These are phyloP conservation scores for Myotis yumanensis DNA, from an alignment of 2,113 vertebrate genomes.

Conservation along the genomic window DNA sequence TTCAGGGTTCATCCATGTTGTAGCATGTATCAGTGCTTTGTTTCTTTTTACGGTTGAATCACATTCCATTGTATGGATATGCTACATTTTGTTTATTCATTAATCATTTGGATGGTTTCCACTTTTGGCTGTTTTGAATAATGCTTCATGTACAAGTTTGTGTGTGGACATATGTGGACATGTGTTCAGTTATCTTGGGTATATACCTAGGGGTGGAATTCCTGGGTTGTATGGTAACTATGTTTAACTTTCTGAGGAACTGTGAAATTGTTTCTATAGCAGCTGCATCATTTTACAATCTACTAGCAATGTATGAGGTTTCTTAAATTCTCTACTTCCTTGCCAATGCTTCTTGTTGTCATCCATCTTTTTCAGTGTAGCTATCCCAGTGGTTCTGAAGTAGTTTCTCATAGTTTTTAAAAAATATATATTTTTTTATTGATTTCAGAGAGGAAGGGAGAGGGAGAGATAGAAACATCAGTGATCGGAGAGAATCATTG, in stretches of 20 bases:
- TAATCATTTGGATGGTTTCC: neutral
- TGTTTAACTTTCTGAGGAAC: neutral
- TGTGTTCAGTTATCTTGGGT: slow-evolving; percentile 14
- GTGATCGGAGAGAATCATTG: too few relatives aligned
- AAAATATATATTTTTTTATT: too few relatives aligned
- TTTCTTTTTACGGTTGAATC: neutral
- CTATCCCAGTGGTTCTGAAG: neutral
- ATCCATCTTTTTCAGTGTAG: neutral
- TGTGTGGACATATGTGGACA: neutral
- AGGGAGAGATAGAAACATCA: too few relatives aligned
- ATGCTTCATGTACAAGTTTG: neutral
- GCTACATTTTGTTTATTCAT: neutral
- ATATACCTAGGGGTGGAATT: neutral
- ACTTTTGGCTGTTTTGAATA: neutral
- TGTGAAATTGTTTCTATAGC: neutral
- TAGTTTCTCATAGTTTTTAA: neutral
- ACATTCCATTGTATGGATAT: neutral
- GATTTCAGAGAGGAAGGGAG: too few relatives aligned
- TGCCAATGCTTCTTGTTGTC: neutral
- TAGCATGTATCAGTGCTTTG: neutral
- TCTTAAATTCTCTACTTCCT: neutral
- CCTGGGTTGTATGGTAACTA: neutral
- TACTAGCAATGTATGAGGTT: neutral
- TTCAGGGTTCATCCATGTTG: neutral
- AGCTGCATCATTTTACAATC: neutral